A percentile compares a stretch with the other conserved stretches of the same genome.
These are phyloP conservation scores for Pithys albifrons DNA, from an alignment of 2,113 vertebrate species.

Conservation along the genomic window DNA sequence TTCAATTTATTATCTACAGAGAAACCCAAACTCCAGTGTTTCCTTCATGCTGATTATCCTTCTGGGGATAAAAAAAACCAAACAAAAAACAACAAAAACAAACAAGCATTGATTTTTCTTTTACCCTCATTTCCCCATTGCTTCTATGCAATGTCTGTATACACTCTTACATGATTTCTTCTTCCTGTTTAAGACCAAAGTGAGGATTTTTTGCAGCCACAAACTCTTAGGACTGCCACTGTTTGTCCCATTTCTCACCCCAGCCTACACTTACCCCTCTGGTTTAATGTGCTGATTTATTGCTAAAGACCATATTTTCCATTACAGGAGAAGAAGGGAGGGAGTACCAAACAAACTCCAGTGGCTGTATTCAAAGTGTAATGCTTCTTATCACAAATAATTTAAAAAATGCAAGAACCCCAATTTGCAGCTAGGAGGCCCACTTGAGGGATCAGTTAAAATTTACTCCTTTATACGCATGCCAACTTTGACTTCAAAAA, in stretches of 20 bases:
- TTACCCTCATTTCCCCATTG: not conserved
- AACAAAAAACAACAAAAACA: not conserved
- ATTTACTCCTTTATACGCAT: slow-evolving; percentile 88
- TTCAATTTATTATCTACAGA: not conserved
- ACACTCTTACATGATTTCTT: not conserved
- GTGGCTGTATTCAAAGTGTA: slow-evolving; percentile 68
- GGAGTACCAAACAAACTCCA: slow-evolving; percentile 67
- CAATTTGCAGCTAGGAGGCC: slow-evolving; percentile 78
- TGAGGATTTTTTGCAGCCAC: not conserved
- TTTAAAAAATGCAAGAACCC: slow-evolving; percentile 74
- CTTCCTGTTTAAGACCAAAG: not conserved
- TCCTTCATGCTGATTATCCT: slow-evolving; percentile 6
- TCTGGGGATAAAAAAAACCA: not conserved
- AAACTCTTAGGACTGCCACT: not conserved
- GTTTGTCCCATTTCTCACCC: slow-evolving; percentile 35
- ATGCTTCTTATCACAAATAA: slow-evolving; percentile 75
- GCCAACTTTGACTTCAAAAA: slow-evolving; percentile 99
- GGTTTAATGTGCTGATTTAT: slow-evolving; percentile 26
- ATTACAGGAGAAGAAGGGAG: slow-evolving; percentile 10
- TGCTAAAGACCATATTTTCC: slow-evolving; percentile 34
- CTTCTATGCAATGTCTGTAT: not conserved
- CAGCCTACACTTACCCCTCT: not conserved
- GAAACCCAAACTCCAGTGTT: not conserved
- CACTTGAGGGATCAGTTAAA: slow-evolving; percentile 82
- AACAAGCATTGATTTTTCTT: not conserved